These are phyloP conservation scores for Lipophrys pholis DNA, from an alignment of 2,113 vertebrate species.

Conservation along the genomic window DNA sequence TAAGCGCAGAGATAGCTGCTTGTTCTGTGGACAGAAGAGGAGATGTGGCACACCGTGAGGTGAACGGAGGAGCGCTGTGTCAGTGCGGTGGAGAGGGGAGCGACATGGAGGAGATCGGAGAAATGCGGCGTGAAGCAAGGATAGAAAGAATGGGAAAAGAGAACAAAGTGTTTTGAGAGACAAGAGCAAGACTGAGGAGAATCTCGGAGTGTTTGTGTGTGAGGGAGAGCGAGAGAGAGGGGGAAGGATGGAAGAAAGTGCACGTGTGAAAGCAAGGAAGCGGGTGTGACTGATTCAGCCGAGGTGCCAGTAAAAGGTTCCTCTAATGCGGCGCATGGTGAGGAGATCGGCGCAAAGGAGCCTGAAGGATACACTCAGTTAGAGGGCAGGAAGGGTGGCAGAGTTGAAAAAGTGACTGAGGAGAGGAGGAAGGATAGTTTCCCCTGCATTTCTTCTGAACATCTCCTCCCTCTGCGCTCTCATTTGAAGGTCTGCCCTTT, in stretches of 20 bases:
- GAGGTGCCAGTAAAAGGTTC: slow-evolving; percentile 70
- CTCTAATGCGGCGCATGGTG: slow-evolving; percentile 66
- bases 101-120: slow-evolving; percentile 54
- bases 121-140: slow-evolving; percentile 57
- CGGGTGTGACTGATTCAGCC: slow-evolving; percentile 71
- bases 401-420: slow-evolving; percentile 55
- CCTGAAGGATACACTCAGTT: slow-evolving; percentile 72
- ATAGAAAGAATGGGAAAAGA: slow-evolving; percentile 33
- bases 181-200: slow-evolving; percentile 44
- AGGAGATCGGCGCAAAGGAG: slow-evolving; percentile 65
- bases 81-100: slow-evolving; percentile 16
- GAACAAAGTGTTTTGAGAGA: slow-evolving; percentile 46
- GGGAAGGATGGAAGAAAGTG: slow-evolving; percentile 10
- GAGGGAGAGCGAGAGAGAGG: neutral
- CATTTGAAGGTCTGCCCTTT: slow-evolving; percentile 25
- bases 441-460: slow-evolving; percentile 38
- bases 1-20: slow-evolving; percentile 53
- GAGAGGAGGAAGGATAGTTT: slow-evolving; percentile 39
- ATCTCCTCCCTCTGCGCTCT: slow-evolving; percentile 33
- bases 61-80: slow-evolving; percentile 42
- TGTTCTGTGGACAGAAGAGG: slow-evolving; percentile 55
- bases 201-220: slow-evolving; percentile 18
- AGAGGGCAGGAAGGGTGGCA: slow-evolving; percentile 42
- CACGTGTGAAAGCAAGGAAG: slow-evolving; percentile 46
- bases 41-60: slow-evolving; percentile 38